Conservation (phyloP, 2,888 invertebrate genomes). For the Stenchaetothrips biformis region DNA sequence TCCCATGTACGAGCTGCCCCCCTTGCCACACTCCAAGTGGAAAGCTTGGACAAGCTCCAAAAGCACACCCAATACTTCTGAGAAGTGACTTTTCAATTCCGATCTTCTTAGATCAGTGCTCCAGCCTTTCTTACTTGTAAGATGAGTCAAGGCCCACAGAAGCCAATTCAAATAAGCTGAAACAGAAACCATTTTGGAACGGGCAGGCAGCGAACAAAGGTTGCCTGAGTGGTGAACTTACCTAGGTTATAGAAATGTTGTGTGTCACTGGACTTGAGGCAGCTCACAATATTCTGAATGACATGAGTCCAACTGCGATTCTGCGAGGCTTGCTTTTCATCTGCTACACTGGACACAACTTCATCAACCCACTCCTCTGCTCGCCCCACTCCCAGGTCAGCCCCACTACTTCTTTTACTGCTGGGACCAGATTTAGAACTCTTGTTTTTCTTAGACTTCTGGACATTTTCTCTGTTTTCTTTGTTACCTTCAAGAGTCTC, state of each 20-base stretch:
- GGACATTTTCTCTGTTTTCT: neutral
- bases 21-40: slow-evolving; percentile 50
- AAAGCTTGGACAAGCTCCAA: slow-evolving; percentile 53
- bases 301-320: slow-evolving; percentile 46
- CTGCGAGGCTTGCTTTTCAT: neutral
- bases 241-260: slow-evolving; percentile 56
- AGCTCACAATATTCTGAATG: slow-evolving; percentile 49
- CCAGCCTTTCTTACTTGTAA: slow-evolving; percentile 51
- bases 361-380: neutral
- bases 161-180: slow-evolving; percentile 52
- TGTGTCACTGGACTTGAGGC: slow-evolving; percentile 50
- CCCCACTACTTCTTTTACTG: neutral
- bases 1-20: slow-evolving; percentile 53
- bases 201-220: neutral
- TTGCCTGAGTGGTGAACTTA: slow-evolving; percentile 39
- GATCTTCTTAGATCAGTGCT: slow-evolving; percentile 39
- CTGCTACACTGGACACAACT: neutral
- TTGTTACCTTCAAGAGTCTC: slow-evolving; percentile 38
- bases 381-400: neutral
- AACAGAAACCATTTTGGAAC: slow-evolving; percentile 34
- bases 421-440: neutral
- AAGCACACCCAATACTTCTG: slow-evolving; percentile 48
- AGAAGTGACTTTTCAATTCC: slow-evolving; percentile 28
- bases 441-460: neutral
- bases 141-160: slow-evolving; percentile 49